Percentiles rank a stretch among this genome's conserved stretches.
These are phyloP conservation scores for Polypedilum pembai DNA, from an alignment of 1,140 invertebrate genomes.

Conservation along the genomic window DNA sequence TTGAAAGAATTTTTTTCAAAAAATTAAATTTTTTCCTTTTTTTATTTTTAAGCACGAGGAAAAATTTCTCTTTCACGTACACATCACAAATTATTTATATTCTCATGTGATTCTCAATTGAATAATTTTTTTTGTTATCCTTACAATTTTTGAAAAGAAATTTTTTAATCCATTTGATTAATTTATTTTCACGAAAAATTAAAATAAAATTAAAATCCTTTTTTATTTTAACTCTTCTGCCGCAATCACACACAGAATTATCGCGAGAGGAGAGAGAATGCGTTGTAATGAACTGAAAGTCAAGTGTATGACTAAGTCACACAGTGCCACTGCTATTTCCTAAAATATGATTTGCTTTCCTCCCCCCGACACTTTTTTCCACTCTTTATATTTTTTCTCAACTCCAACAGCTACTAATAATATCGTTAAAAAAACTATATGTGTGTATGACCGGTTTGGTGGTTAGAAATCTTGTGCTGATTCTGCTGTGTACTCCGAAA, in stretches of 20 bases:
- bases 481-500: slow-evolving; percentile 8
- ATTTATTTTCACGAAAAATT: no score
- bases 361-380: not conserved
- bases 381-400: not conserved
- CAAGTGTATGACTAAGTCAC: slow-evolving; percentile 27
- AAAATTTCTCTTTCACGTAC: no score
- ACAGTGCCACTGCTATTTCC: slow-evolving; percentile 23
- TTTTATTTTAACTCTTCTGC: no score
- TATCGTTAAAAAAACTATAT: slow-evolving; percentile 28
- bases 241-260: not conserved
- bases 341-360: slow-evolving; percentile 20
- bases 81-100: no score
- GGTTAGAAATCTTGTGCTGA: slow-evolving; percentile 26
- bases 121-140: no score
- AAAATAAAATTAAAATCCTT: no score
- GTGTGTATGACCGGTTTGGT: not conserved
- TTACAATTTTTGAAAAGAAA: no score
- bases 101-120: no score
- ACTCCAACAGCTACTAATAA: not conserved
- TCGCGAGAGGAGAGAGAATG: not conserved
- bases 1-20: no score
- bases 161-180: no score
- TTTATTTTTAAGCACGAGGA: no score
- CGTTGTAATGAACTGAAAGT: slow-evolving; percentile 28
- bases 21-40: no score